These are phyloP conservation scores for Matsumurasca onukii DNA, from an alignment of 1,140 invertebrate species.

Conservation along the genomic window DNA sequence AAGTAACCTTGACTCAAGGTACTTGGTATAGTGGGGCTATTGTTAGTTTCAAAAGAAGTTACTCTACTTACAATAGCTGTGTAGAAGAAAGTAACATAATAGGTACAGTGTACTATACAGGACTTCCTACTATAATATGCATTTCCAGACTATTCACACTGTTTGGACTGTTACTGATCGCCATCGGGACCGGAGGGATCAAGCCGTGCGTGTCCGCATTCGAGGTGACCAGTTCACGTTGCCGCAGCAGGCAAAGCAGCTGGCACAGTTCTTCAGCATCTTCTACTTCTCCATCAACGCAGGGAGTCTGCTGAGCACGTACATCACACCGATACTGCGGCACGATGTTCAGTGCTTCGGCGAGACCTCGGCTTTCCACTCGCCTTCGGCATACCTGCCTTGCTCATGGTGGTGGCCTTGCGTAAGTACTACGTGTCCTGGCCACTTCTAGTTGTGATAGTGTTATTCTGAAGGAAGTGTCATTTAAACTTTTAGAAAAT, in stretches of 20 bases:
- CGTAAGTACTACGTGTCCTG: too few relatives aligned
- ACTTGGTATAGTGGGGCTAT: too few relatives aligned
- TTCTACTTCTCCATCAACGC: constrained; percentile 95
- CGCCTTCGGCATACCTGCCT: constrained; percentile 88
- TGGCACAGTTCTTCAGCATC: constrained; percentile 86
- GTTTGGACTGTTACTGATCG: constrained; percentile 77
- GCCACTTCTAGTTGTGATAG: background rate
- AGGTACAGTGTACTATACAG: too few relatives aligned
- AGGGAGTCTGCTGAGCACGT: constrained; percentile 86
- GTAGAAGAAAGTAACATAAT: too few relatives aligned
- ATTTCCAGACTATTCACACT: constrained; percentile 69
- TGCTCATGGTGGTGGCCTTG: constrained; percentile 82
- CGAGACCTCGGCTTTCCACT: constrained; percentile 79
- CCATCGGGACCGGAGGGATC: constrained; percentile 93
- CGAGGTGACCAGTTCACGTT: constrained; percentile 93
- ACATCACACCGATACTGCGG: constrained; percentile 84
- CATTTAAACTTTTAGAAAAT: background rate
- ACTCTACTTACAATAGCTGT: too few relatives aligned
- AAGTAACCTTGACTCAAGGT: too few relatives aligned
- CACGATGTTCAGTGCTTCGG: constrained; percentile 82
- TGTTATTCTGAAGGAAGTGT: background rate
- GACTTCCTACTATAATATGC: too few relatives aligned
- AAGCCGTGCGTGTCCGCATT: constrained; percentile 97
- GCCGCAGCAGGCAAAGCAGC: constrained; percentile 71
- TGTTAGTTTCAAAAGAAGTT: too few relatives aligned